Percentiles rank a stretch among this genome's conserved stretches.
Conservation (phyloP, 2,113 vertebrate species). For the Plecotus auritus region DNA sequence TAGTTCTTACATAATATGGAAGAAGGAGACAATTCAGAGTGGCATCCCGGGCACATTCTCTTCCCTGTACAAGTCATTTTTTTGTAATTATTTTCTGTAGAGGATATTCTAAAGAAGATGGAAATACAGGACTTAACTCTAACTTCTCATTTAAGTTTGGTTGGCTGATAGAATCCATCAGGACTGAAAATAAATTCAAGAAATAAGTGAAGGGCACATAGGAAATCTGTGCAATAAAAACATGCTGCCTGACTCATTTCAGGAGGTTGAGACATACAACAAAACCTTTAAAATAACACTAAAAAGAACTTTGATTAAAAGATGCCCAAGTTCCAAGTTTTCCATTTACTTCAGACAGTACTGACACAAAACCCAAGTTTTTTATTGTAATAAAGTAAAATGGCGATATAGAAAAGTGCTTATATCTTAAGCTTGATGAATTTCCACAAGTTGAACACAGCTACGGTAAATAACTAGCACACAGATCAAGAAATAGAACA, state of each 20-base stretch:
- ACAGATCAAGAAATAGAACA: not conserved
- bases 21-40: constrained; percentile 10
- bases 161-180: not conserved
- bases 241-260: not conserved
- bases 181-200: not conserved
- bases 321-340: not conserved
- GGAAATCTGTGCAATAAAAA: not conserved
- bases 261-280: not conserved
- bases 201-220: not conserved
- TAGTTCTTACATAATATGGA: not conserved
- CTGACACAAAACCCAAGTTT: not conserved
- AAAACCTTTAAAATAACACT: not conserved
- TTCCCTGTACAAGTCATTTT: constrained; percentile 17
- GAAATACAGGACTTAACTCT: not conserved
- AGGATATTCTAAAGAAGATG: constrained; percentile 33
- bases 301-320: not conserved
- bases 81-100: constrained; percentile 41
- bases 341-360: not conserved
- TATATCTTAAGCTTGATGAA: not conserved
- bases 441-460: not conserved
- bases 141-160: not conserved
- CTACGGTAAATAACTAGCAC: not conserved
- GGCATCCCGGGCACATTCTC: not conserved
- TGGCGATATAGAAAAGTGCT: not conserved
- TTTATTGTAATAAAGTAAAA: not conserved